Evolutionary conservation across 2,113 vertebrate species (phyloP), one percentile per base, ranked within the genome.

Genomic region (Chaetura pelagica): DNA sequence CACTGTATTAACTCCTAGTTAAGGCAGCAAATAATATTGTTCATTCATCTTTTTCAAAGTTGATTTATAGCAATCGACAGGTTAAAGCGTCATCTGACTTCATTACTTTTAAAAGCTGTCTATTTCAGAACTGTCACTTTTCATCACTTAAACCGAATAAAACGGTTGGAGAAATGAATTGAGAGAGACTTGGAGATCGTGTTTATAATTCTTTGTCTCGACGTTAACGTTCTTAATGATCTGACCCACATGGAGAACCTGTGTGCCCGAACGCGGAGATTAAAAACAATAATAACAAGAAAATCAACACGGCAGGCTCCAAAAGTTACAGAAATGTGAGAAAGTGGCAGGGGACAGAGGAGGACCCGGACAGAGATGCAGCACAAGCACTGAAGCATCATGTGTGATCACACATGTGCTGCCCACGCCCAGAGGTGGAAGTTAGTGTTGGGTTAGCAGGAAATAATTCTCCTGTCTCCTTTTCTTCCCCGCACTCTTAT

Each of bases 41-140:
- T 96, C 96, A 96, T 96, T 96, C 82, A 62, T 96, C 97, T 97
- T 97, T 98, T 97, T 97, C 97, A 15, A 95, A 95, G 95, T 94
- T 98, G 97, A 98, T 98, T 97, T 98, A 98, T 97, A 96, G 94
- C 98, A 96, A 97, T 97, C 94, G 96, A 97, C 97, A 97, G 98
- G 97, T 98, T 98, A 98, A 98, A 98, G 96, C 97, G 95, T 97
- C 97, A 97, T 97, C 97, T 97, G 98, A 98, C 98, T 98, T 98
- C 97, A 98, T 98, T 97, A 97, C 97, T 97, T 97, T 97, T 98
- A 97, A 98, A 98, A 97, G 97, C 97, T 98, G 98, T 97, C 97
- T 97, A 96, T 97, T 97, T 97, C 97, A 91, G 90, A 97, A 97
- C 97, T 98, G 98, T 98, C 98, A 97, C 97, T 98, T 98, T 97